Evolutionary conservation across 2,113 vertebrate species (phyloP).

Genomic region (Ivindomyrus marchei): DNA sequence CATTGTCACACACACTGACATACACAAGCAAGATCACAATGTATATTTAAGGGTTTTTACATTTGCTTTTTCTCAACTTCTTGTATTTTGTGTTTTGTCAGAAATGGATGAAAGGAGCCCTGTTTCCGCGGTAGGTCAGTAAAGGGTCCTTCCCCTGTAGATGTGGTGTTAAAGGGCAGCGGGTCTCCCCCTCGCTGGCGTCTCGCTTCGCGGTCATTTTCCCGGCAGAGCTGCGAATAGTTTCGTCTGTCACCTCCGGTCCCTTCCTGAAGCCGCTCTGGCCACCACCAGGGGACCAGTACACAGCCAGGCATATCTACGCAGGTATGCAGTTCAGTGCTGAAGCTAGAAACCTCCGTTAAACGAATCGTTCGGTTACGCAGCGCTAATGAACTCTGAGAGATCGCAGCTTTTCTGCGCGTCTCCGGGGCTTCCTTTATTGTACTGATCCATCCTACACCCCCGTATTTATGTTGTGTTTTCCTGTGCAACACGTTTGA

Average conservation of each 20-base stretch:
- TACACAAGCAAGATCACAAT: neutral
- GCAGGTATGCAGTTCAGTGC: neutral
- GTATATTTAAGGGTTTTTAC: neutral
- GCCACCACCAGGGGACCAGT: neutral
- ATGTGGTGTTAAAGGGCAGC: neutral
- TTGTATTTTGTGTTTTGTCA: neutral
- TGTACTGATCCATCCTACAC: too few relatives aligned
- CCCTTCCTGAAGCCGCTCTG: neutral
- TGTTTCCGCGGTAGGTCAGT: neutral
- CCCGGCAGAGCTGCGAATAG: neutral
- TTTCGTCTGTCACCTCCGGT: neutral
- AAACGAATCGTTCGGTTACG: neutral
- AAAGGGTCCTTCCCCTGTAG: neutral
- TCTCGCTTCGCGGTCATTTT: neutral
- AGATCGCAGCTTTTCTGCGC: neutral
- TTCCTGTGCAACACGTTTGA: constrained; percentile 61
- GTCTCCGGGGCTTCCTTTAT: neutral
- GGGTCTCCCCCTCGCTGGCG: neutral
- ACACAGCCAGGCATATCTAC: neutral
- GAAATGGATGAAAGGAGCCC: neutral
- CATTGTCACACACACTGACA: neutral
- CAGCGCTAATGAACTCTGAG: neutral
- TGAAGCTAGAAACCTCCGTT: neutral
- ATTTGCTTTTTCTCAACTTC: neutral
- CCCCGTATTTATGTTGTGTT: constrained; percentile 40